A percentile compares a stretch with the other conserved stretches of the same genome.
These are phyloP conservation scores for Pandemis heparana DNA, from an alignment of 2,888 invertebrate species.

Conservation along the genomic window DNA sequence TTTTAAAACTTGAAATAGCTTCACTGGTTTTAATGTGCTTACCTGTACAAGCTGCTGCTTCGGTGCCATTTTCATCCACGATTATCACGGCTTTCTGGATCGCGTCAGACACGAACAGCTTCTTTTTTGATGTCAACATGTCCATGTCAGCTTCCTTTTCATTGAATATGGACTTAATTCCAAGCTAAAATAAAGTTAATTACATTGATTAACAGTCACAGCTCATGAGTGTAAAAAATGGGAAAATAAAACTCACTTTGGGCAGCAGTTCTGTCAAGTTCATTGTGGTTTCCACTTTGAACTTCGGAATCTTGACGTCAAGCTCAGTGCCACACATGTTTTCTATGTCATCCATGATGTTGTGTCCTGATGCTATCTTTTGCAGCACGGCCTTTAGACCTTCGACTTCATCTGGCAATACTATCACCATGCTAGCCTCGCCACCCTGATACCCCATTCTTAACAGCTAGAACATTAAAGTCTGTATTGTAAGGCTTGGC, in stretches of 20 bases:
- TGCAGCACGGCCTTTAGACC: conserved; percentile 1
- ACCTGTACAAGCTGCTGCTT: background rate
- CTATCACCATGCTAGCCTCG: conserved; percentile 5
- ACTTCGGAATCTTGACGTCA: conserved; percentile 9
- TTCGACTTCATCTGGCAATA: conserved; percentile 12
- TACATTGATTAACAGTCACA: background rate
- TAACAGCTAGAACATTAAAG: background rate
- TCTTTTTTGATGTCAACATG: background rate
- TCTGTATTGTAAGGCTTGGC: background rate
- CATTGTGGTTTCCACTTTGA: conserved; percentile 6
- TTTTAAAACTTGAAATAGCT: background rate
- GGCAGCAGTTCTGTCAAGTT: background rate
- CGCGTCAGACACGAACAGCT: conserved; percentile 2
- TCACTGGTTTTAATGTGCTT: background rate
- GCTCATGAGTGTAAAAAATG: background rate
- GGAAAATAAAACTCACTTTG: background rate
- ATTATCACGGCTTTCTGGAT: background rate
- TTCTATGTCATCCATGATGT: conserved; percentile 10
- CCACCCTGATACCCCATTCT: background rate
- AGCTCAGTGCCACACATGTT: background rate
- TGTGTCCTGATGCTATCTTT: conserved; percentile 2
- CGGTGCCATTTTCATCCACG: conserved; percentile 4
- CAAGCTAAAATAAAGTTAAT: background rate
- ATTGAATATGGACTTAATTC: conserved; percentile 15
- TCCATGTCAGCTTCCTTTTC: background rate